Evolutionary conservation across 2,797 vertebrate genomes (phyloP).

Genomic region (Enteromius mattozi): DNA sequence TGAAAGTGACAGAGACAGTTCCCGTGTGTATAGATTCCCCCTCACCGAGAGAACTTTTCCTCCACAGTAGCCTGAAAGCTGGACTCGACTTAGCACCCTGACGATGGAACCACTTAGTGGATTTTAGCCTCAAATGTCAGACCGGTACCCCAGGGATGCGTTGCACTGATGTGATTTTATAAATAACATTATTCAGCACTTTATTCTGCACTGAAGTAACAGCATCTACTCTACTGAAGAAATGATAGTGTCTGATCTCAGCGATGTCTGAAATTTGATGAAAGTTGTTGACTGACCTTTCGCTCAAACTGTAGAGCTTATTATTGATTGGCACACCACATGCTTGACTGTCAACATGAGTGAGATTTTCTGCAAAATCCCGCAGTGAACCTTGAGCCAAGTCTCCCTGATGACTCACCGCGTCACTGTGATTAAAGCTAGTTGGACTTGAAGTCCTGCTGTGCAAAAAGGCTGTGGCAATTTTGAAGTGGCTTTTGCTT

Average conservation of each 20-base stretch:
- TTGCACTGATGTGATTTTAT: slow-evolving; percentile 39
- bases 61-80: slow-evolving; percentile 14
- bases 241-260: not conserved
- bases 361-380: slow-evolving; percentile 34
- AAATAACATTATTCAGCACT: slow-evolving; percentile 43
- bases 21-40: slow-evolving; percentile 12
- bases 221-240: not conserved
- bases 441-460: slow-evolving; percentile 25
- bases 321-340: slow-evolving; percentile 11
- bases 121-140: slow-evolving; percentile 52
- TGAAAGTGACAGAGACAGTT: slow-evolving; percentile 15
- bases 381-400: slow-evolving; percentile 31
- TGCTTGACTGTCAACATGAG: slow-evolving; percentile 25
- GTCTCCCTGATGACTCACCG: slow-evolving; percentile 28
- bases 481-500: slow-evolving; percentile 1
- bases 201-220: slow-evolving; percentile 14
- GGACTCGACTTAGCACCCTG: slow-evolving; percentile 37
- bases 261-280: slow-evolving; percentile 6
- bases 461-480: not conserved
- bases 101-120: slow-evolving; percentile 44
- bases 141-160: slow-evolving; percentile 32
- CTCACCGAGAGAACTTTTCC: slow-evolving; percentile 3
- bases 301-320: not conserved
- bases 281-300: slow-evolving; percentile 31
- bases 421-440: slow-evolving; percentile 23